Percentiles rank a stretch among this genome's conserved stretches.
Evolutionary conservation across 2,888 invertebrate species (phyloP).

Genomic region (Rhagonycha lutea): DNA sequence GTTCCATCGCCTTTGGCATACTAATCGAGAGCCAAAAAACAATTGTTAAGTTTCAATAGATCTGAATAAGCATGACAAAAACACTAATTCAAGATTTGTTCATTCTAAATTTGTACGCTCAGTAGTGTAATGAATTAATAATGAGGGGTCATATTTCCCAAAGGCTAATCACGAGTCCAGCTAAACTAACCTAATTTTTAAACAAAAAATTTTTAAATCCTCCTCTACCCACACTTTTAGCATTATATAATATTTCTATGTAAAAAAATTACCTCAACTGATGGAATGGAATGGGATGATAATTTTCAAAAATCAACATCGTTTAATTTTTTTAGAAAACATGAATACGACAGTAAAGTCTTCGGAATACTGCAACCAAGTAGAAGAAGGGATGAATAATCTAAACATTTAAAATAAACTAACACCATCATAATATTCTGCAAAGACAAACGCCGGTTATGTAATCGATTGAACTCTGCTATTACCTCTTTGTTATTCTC

Average conservation of each 20-base stretch:
- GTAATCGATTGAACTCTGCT: neutral
- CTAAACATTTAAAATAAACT: too few species aligned
- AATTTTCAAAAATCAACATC: too few species aligned
- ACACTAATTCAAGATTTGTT: neutral
- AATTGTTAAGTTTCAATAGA: neutral
- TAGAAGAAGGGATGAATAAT: too few species aligned
- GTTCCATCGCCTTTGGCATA: neutral
- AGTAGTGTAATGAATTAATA: neutral
- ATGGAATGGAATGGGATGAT: too few species aligned
- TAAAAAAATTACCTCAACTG: neutral
- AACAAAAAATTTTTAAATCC: neutral
- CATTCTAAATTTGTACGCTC: neutral
- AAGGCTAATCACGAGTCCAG: neutral
- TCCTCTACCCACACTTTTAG: neutral
- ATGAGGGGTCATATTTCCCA: neutral
- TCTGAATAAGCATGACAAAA: neutral
- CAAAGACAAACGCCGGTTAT: too few species aligned
- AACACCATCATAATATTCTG: too few species aligned
- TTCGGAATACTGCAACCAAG: too few species aligned
- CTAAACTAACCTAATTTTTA: neutral
- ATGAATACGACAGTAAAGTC: too few species aligned
- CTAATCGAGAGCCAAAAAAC: neutral
- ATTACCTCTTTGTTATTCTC: neutral
- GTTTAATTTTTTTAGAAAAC: too few species aligned
- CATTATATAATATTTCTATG: too few species aligned